These are phyloP conservation scores for Protobothrops flavoviridis DNA, from an alignment of 2,113 vertebrate species.

Conservation along the genomic window DNA sequence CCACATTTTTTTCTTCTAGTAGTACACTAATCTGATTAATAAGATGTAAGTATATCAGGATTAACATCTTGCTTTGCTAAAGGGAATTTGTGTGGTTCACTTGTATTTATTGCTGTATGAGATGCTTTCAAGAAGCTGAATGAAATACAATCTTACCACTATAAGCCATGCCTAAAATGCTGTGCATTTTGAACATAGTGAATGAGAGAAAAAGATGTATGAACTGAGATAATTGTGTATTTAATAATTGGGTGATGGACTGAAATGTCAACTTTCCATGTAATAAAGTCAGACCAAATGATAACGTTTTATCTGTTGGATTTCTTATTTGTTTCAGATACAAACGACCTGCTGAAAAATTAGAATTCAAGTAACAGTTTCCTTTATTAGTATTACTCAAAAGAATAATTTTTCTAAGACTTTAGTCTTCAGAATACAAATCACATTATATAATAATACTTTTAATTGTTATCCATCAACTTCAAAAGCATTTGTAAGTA, in stretches of 20 bases:
- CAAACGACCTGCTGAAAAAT: background rate
- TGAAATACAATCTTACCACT: background rate
- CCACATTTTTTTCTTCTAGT: background rate
- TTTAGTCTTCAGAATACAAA: background rate
- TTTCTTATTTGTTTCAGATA: background rate
- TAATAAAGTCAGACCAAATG: background rate
- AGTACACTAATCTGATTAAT: background rate
- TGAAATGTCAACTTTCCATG: background rate
- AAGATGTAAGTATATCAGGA: background rate
- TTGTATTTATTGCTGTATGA: background rate
- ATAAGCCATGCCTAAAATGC: background rate
- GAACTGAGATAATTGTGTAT: background rate
- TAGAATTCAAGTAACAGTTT: background rate
- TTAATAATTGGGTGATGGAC: background rate
- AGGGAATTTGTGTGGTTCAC: background rate
- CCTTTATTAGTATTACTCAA: background rate
- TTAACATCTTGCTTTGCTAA: background rate
- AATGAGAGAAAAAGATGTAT: background rate
- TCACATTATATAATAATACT: background rate
- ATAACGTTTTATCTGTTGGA: background rate
- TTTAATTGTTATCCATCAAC: background rate
- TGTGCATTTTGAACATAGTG: background rate
- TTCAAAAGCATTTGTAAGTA: background rate
- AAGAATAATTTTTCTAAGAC: background rate
- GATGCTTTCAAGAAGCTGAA: background rate